Evolutionary conservation across 2,888 invertebrate species (phyloP), one percentile per base, ranked within the genome.

Genomic region (Augiades crinisus): DNA sequence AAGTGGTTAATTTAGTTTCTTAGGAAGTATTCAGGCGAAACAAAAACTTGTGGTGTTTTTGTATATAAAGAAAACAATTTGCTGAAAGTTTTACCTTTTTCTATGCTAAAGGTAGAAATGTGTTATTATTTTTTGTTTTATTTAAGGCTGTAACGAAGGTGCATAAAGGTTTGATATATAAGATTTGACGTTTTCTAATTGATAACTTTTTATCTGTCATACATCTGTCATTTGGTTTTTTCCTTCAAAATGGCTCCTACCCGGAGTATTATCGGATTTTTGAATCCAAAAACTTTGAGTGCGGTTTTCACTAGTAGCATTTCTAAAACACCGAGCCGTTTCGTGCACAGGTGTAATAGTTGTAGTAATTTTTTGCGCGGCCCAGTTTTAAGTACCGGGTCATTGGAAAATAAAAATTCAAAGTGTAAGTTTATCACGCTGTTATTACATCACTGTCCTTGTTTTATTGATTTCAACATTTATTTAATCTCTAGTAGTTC

Each of bases 221-320:
- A 14, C 0, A 16, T 24, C 37, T 37, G 37, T 37, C 22, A 38
- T 47, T 47, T 31, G 33, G 21, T 10, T 61, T 62, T 62, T 56
- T 68, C 55, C 44, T 67, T 74, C 75, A 89, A 86, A 77, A 92
- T 92, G 92, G 92, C 91, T 81, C 90, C 91, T 63, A 90, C 90
- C 58, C 90, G 92, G 84, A 91, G 88, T 84, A 80, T 92, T 75
- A 81, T 92, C 67, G 91, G 92, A 67, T 86, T 92, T 85, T 90
- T 92, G 64, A 90, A 87, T 72, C 82, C 87, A 58, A 91, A 90
- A 88, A 89, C 91, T 62, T 70, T 92, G 67, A 87, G 85, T 75
- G 79, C 86, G 55, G 80, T 91, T 66, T 83, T 91, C 68, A 81
- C 78, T 58, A 87, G 79, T 62, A 87, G 82, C 70, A 72, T 90